phyloP scores from a whole-genome alignment of 2,888 invertebrate genomes.

The Hemicrepidius hirtus region DNA sequence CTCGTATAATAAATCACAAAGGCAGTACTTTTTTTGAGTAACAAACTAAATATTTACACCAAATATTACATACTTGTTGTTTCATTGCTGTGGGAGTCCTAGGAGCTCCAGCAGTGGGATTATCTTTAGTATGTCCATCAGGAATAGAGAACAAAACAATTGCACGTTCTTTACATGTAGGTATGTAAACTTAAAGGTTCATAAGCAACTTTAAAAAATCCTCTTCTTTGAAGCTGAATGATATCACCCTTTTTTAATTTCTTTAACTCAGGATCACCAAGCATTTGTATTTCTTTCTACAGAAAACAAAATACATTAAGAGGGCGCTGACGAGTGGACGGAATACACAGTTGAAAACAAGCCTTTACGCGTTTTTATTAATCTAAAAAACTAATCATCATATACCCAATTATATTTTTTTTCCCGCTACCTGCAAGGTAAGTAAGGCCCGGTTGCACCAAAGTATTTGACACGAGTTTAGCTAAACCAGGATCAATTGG shows the following conservation, averaged over 20 bases:
- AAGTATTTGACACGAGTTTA: too few relatives aligned
- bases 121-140: slow-evolving; percentile 92
- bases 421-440: too few relatives aligned
- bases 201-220: slow-evolving; percentile 94
- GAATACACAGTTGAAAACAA: too few relatives aligned
- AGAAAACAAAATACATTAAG: slow-evolving; percentile 23
- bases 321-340: too few relatives aligned
- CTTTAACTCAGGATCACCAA: slow-evolving; percentile 92
- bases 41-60: slow-evolving; percentile 44
- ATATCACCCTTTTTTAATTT: slow-evolving; percentile 92
- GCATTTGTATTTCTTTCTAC: slow-evolving; percentile 87
- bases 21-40: background rate
- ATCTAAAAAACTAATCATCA: too few relatives aligned
- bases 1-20: too few relatives aligned
- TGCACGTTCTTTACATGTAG: slow-evolving; percentile 83
- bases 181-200: slow-evolving; percentile 79
- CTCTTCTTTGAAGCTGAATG: slow-evolving; percentile 95
- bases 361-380: too few relatives aligned
- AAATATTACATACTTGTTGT: slow-evolving; percentile 56
- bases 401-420: too few relatives aligned
- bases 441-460: too few relatives aligned
- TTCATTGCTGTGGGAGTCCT: slow-evolving; percentile 56
- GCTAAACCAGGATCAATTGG: too few relatives aligned
- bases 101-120: slow-evolving; percentile 74
- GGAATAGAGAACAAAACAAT: slow-evolving; percentile 94